Base-by-base conservation (phyloP, 2,888 invertebrate species). In the Merodon equestris region DNA sequence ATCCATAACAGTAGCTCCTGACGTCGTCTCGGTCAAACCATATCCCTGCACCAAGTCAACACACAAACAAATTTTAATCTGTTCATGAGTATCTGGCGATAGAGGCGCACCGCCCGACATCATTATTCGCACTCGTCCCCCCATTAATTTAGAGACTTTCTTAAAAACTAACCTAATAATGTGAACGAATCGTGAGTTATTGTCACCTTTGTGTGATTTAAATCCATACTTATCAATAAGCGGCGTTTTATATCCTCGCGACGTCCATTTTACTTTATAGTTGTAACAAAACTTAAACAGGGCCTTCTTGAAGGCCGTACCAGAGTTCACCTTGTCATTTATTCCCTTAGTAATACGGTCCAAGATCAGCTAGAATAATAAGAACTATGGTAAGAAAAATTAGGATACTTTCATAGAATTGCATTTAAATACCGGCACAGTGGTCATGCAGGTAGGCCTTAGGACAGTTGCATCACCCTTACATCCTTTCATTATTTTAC, bases 321-420 rank as follows among this genome's bases (percentile, higher is more conserved):
- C 94, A 84, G 94, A 94, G 57, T 93, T 92, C 60, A 99, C 96
- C 88, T 97, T 97, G 86, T 98, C 98, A 86, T 96, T 96, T 77
- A 99, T 97, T 83, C 95, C 97, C 90, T 99, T 99, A 86, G 97
- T 97, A 86, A 99, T 96, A 85, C 99, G 94, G 90, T 99, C 99
- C 91, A 99, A 93, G 84, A 99, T 98, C 60, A 98, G 91, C 96
- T 97, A 90, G 36, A 82, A 77, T 5, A 70, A 66, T 58, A 10
- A 47, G 50, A 44, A 48, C 12, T 56, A 0, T 36, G 27, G 27
- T 13, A 1, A 44, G 54, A 73, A 81, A 66, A 38, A 45, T 10
- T 17, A 27, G 27, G 7, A 27, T n/a, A 40, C 9, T 40, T 40
- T 40, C 9, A 45, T 9, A 5, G n/a, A 18, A 56, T 12, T 19